phyloP scores from a whole-genome alignment of 2,888 invertebrate genomes.

The Digitonthophagus gazella region DNA sequence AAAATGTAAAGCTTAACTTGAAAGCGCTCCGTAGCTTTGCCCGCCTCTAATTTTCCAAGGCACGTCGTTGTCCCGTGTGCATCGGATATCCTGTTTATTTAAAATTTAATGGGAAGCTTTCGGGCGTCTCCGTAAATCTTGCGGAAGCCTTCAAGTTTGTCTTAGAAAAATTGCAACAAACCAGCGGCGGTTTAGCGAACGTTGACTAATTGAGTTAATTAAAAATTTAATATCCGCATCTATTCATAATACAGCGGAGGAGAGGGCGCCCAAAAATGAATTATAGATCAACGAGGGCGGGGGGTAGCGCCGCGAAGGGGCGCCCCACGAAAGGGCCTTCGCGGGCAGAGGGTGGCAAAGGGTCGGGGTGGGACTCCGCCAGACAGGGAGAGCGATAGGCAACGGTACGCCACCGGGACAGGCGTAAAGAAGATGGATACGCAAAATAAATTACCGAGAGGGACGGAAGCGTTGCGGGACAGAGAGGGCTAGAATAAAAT shows the following conservation, averaged over 20 bases:
- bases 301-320: slow-evolving; percentile 30
- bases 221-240: slow-evolving; percentile 41
- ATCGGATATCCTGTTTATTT: too few species aligned
- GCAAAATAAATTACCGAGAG: slow-evolving; percentile 29
- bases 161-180: neutral
- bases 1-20: too few species aligned
- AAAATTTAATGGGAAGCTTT: too few species aligned
- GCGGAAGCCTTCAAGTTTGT: neutral
- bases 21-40: too few species aligned
- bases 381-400: neutral
- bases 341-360: neutral
- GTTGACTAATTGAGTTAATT: slow-evolving; percentile 35
- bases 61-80: too few species aligned
- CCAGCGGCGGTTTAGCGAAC: slow-evolving; percentile 1
- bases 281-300: slow-evolving; percentile 43
- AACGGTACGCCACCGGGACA: slow-evolving; percentile 13
- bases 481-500: slow-evolving; percentile 26
- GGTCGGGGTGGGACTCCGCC: slow-evolving; percentile 1
- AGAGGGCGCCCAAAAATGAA: slow-evolving; percentile 43
- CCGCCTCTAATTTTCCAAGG: too few species aligned
- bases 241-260: slow-evolving; percentile 37
- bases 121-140: neutral
- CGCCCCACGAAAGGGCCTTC: slow-evolving; percentile 1
- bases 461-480: slow-evolving; percentile 21
- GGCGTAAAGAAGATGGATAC: slow-evolving; percentile 33